Base-by-base conservation (phyloP, 1,140 invertebrate genomes). In the Heterodera schachtii region DNA sequence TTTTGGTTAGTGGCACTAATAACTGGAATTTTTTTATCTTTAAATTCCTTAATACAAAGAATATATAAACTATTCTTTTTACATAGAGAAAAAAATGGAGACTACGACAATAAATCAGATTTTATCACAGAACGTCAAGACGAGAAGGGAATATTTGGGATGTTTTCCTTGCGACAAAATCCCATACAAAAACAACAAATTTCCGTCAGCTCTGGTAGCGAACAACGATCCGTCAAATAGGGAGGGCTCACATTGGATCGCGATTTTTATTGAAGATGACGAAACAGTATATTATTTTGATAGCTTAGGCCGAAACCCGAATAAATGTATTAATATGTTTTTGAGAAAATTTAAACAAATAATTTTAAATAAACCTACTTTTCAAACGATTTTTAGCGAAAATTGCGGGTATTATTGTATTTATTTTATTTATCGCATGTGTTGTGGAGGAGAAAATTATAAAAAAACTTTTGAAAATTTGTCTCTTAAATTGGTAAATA, bases 221-320 rank as follows among this genome's bases (percentile, higher is more conserved):
- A 74, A 74, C 31, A n/a, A 52, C 21, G 73, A 74, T 44, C n/a
- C 19, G 11, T 5, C 6, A 43, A n/a, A 47, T 52, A 74, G 44
- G 9, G 41, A 74, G 21, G 73, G 73, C 31, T 43, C 73, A 11
- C 73, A 74, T 13, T 74, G 73, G 73, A 74, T 74, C 4, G 47
- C 47, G 47, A 4, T 49, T 49, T 49, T 49, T 49, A 49, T 49
- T 6, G 4, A 4, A 6, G 47, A 49, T 49, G 47, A 49, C 4
- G 47, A 49, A 9, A 49, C 47, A 6, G 47, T 49, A 6, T 49
- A 6, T 9, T 49, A 49, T 49, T 49, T 49, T 9, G 47, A 49
- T 9, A 49, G 47, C 9, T 49, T 49, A 9, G 47, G 47, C 9
- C 47, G 47, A 6, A 49, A 49, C 4, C 47, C 47, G 9, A 49